phyloP scores from a whole-genome alignment of 2,113 vertebrate genomes.

The Cinclus mexicanus region DNA sequence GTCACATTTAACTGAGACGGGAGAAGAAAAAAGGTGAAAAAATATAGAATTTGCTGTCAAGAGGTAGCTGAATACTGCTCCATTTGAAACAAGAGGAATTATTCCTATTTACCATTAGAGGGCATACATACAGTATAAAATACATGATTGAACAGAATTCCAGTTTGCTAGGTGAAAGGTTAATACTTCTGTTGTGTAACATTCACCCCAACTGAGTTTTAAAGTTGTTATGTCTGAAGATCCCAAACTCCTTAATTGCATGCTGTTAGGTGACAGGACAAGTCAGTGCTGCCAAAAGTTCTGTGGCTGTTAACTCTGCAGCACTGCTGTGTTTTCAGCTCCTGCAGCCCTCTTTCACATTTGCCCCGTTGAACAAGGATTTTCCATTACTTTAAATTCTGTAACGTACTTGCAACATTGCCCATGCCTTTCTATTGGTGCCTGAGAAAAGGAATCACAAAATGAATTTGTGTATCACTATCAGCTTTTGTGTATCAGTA shows the following conservation, averaged over 20 bases:
- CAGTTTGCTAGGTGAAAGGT: slow-evolving; percentile 38
- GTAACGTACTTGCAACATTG: background rate
- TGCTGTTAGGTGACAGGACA: background rate
- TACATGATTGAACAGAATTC: slow-evolving; percentile 7
- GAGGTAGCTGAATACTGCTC: background rate
- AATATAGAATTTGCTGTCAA: background rate
- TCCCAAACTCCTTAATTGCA: background rate
- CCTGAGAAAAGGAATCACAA: background rate
- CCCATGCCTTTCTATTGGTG: background rate
- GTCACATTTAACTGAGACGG: background rate
- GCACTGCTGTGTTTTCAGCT: background rate
- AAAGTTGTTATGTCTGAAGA: background rate
- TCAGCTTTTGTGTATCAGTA: background rate
- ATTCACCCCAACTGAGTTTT: background rate
- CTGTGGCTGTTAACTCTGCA: background rate
- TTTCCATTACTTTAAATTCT: background rate
- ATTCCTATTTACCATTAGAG: slow-evolving; percentile 70
- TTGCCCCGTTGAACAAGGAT: background rate
- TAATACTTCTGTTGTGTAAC: background rate
- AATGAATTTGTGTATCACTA: background rate
- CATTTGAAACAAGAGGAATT: slow-evolving; percentile 30
- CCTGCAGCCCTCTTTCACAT: background rate
- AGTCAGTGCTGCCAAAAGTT: background rate
- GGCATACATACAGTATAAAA: slow-evolving; percentile 67
- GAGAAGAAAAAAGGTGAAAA: background rate